Base-by-base conservation (phyloP, 2,797 vertebrate genomes). In the Orestias chungarensis region DNA sequence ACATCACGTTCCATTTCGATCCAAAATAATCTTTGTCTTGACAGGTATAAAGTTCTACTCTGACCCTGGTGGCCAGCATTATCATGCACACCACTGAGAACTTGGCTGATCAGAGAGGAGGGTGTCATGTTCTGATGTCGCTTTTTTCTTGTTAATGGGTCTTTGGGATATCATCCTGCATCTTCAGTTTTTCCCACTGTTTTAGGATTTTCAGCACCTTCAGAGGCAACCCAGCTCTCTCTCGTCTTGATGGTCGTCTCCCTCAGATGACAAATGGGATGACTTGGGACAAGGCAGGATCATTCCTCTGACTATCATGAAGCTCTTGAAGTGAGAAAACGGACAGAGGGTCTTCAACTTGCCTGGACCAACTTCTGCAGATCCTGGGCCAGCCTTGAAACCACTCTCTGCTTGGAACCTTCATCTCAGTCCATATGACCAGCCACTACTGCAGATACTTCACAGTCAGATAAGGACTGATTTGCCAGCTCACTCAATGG, bases 311-410 rank as follows among this genome's bases (percentile, higher is more conserved):
- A 4, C 31, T 29, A 15, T 70, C 42, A 11, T 47, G 42, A 8
- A 68, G 49, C 20, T 52, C 65, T 20, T 59, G 40, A 1, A 59
- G 35, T 12, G 52, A 70, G 17, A 44, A 70, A 10, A 46, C 38
- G 27, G 46, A 35, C 1, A 64, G 33, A 7, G 44, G 9, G 43
- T n/a, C 7, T 25, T 38, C 64, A 44, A 4, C 46, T 4, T 27
- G 43, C 29, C 7, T 14, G 31, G 5, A 49, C 12, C 2, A 74
- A 47, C 1, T 27, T 10, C 1, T 65, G 35, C 1, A 72, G 20
- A 8, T 59, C 38, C 27, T 73, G 50, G 47, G 71, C 50, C 1
- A 57, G 23, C 50, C 71, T 67, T 18, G 31, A 57, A 9, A 75
- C 17, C 23, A 70, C 67, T 3, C 57, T 65, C 12, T 57, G 47